Base-by-base conservation (phyloP, 2,888 invertebrate species). In the Caenorhabditis macrosperma region DNA sequence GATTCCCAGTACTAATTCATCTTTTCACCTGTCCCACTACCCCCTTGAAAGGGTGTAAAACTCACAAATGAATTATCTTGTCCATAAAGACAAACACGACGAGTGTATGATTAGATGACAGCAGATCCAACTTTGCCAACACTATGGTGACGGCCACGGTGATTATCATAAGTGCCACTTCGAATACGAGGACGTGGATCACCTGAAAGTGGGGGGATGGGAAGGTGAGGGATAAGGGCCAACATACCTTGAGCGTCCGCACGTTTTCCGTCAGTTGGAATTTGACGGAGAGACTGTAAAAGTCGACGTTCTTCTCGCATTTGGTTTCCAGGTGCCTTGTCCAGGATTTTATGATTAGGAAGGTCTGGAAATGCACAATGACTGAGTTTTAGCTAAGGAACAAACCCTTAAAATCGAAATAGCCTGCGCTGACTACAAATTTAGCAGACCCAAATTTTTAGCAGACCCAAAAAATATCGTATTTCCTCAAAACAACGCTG, bases 21-120 rank as follows among this genome's bases (percentile, higher is more conserved):
- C n/a, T n/a, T n/a, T n/a, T n/a, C n/a, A n/a, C n/a, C n/a, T n/a
- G n/a, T n/a, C n/a, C n/a, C n/a, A n/a, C n/a, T n/a, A n/a, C n/a
- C 2, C 50, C 44, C 44, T 12, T 44, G 0, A n/a, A n/a, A n/a
- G n/a, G n/a, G n/a, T n/a, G n/a, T n/a, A 17, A 28, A 24, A 72
- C 72, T 72, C 55, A 72, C 72, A 72, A 9, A 28, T 72, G 72
- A 22, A 72, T 55, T 3, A 72, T 28, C 30, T 72, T 72, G n/a
- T 72, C 72, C 20, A 72, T 1, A 1, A 24, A n/a, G 44, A 55
- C 63, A 38, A 72, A 72, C 6, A 72, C 72, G 12, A 17, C 15
- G 2, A 72, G 30, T n/a, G 63, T 72, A 38, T 30, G 22, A 6
- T 44, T 28, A 0, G 46, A 26, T 7, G 63, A 55, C 0, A 72